Conservation (phyloP, 2,888 invertebrate species). For the Silvanus unidentatus region DNA sequence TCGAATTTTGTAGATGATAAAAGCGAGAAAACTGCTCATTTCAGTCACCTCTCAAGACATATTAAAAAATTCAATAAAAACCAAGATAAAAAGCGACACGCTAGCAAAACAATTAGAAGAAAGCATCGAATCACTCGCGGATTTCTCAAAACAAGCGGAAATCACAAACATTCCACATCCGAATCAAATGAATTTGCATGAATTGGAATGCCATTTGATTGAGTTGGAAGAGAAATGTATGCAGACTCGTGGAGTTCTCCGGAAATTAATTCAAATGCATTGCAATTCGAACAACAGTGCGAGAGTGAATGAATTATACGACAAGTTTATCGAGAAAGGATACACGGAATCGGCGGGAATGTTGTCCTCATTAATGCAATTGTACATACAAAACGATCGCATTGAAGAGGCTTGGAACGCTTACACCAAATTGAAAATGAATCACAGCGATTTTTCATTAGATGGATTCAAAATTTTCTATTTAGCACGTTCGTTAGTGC, state of each 20-base stretch:
- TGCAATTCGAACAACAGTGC: conserved; percentile 52
- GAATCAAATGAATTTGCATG: conserved; percentile 57
- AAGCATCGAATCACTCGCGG: conserved; percentile 19
- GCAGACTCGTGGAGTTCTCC: conserved; percentile 60
- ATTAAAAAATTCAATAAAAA: conserved; percentile 14
- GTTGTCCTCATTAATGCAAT: conserved; percentile 58
- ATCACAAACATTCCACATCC: conserved; percentile 50
- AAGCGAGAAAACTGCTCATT: conserved; percentile 24
- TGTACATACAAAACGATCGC: conserved; percentile 54
- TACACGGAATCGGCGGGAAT: conserved; percentile 49
- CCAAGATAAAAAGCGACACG: background rate
- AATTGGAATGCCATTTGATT: conserved; percentile 57
- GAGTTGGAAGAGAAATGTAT: conserved; percentile 62
- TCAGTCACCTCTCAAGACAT: conserved; percentile 21
- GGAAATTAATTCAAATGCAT: conserved; percentile 56
- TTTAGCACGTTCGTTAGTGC: conserved; percentile 55
- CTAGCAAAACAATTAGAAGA: conserved; percentile 13
- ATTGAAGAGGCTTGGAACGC: conserved; percentile 51
- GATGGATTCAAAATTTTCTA: conserved; percentile 64
- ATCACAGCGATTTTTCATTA: conserved; percentile 52
- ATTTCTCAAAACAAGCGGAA: conserved; percentile 17
- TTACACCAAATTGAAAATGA: conserved; percentile 50
- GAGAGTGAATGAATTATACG: conserved; percentile 52
- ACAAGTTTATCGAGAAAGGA: conserved; percentile 49
- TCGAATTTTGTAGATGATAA: conserved; percentile 22